Conservation (phyloP, 2,888 invertebrate genomes). For the Heteropelma amictum region DNA sequence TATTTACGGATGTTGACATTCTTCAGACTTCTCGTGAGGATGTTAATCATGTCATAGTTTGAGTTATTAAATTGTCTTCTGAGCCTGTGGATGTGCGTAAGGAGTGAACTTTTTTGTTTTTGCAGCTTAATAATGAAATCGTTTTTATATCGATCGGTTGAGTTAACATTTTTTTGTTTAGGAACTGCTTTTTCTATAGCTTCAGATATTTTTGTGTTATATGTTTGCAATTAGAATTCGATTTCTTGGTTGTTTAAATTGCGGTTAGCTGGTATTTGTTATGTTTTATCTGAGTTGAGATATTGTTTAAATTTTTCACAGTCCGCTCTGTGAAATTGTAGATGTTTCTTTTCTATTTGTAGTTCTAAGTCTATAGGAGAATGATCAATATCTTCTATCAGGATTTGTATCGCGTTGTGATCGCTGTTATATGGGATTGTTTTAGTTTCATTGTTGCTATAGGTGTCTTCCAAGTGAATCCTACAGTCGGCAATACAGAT, state of each 20-base stretch:
- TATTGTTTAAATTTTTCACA: constrained; percentile 32
- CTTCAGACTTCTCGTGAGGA: background rate
- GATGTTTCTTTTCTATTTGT: background rate
- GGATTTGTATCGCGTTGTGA: constrained; percentile 22
- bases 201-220: background rate
- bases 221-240: background rate
- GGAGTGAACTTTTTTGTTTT: constrained; percentile 30
- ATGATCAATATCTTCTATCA: background rate
- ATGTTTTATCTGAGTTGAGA: background rate
- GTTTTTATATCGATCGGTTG: constrained; percentile 19
- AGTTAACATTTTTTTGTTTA: background rate
- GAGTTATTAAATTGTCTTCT: background rate
- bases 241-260: constrained; percentile 4
- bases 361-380: constrained; percentile 7
- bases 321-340: constrained; percentile 41
- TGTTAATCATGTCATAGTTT: background rate
- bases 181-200: constrained; percentile 4
- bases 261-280: background rate
- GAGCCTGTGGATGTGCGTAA: constrained; percentile 13
- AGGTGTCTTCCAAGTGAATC: too few species aligned
- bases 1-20: constrained; percentile 20
- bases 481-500: constrained; percentile 27
- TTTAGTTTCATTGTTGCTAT: background rate
- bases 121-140: constrained; percentile 7
- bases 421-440: constrained; percentile 48